A percentile compares a stretch with the other conserved stretches of the same genome.
These are phyloP conservation scores for Phocoena sinus DNA, from an alignment of 2,113 vertebrate species.

Conservation along the genomic window DNA sequence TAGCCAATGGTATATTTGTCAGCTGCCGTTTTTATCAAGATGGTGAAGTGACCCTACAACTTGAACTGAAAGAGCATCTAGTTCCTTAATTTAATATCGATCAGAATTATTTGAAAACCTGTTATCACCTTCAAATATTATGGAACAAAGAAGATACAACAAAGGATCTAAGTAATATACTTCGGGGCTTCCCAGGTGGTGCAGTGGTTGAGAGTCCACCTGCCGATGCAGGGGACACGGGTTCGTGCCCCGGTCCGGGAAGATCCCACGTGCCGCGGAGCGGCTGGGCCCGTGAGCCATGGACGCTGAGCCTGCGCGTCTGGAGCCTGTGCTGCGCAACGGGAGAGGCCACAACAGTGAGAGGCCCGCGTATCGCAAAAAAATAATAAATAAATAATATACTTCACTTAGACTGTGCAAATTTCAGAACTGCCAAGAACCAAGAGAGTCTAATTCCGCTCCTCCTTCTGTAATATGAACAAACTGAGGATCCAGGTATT, in stretches of 20 bases:
- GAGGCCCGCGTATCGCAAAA: too few species aligned
- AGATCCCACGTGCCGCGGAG: too few species aligned
- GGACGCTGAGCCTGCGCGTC: too few species aligned
- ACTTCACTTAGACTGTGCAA: neutral
- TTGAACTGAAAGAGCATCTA: neutral
- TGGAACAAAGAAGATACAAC: neutral
- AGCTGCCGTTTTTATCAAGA: constrained; percentile 6
- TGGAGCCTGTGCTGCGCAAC: too few species aligned
- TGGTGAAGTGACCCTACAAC: neutral
- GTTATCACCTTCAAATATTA: neutral
- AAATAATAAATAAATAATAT: neutral
- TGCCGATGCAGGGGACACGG: too few species aligned
- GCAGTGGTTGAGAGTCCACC: too few species aligned
- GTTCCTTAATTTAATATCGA: neutral
- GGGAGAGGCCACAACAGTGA: too few species aligned
- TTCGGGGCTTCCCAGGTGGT: neutral
- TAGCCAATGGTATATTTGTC: neutral
- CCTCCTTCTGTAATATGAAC: neutral
- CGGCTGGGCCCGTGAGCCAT: too few species aligned
- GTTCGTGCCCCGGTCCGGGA: too few species aligned
- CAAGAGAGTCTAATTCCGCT: neutral
- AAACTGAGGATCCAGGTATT: neutral
- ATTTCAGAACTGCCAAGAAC: neutral
- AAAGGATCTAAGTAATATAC: neutral
- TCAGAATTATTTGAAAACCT: constrained; percentile 27